Conservation (phyloP, 2,797 vertebrate genomes). For the Hoplostethus mediterraneus region DNA sequence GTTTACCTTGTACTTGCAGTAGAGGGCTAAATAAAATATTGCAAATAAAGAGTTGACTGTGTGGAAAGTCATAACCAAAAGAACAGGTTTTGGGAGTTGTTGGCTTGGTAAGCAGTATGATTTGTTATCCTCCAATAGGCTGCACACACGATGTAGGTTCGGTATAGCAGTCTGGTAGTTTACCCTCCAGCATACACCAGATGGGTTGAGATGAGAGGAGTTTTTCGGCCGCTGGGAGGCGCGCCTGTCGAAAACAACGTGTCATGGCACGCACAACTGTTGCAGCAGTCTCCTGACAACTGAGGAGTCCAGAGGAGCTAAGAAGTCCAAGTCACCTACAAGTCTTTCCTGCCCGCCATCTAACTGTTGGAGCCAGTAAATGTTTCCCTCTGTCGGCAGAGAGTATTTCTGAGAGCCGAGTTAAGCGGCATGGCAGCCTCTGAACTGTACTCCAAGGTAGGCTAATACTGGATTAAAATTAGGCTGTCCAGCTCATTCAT, state of each 20-base stretch:
- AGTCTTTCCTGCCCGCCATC: neutral
- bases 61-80: no score
- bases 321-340: neutral
- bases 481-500: constrained; percentile 4
- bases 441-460: constrained; percentile 78
- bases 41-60: no score
- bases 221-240: constrained; percentile 57
- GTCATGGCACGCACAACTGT: constrained; percentile 44
- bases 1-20: no score
- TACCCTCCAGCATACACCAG: no score
- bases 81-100: no score
- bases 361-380: neutral
- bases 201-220: neutral
- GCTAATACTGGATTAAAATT: constrained; percentile 4
- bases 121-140: no score
- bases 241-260: constrained; percentile 10
- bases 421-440: constrained; percentile 82
- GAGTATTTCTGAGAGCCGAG: neutral
- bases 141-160: no score
- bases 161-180: no score
- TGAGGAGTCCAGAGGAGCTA: constrained; percentile 1
- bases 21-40: no score
- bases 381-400: constrained; percentile 3
- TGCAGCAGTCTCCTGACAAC: neutral
- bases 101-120: no score